Evolutionary conservation across 2,797 vertebrate genomes (phyloP).

Genomic region (Pseudochaenichthys georgianus): DNA sequence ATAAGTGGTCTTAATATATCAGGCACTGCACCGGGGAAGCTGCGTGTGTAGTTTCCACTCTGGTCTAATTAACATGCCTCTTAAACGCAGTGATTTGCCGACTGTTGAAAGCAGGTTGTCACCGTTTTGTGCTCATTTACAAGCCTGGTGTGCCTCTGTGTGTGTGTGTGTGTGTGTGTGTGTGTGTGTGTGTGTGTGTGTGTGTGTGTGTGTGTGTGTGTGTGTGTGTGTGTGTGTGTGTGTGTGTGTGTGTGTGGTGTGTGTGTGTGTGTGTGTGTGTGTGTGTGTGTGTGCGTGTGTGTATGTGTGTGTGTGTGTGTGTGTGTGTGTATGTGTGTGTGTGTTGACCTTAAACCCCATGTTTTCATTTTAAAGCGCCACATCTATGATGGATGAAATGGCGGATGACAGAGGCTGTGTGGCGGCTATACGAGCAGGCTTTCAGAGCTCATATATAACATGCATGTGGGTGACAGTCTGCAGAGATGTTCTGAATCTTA

Average conservation of each 20-base stretch:
- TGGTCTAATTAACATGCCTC: constrained; percentile 41
- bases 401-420: constrained; percentile 37
- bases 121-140: background rate
- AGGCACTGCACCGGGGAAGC: constrained; percentile 24
- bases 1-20: constrained; percentile 66
- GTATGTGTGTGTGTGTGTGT: background rate
- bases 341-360: constrained; percentile 28
- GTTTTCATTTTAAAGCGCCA: constrained; percentile 29
- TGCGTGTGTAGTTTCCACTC: constrained; percentile 47
- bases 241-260: background rate
- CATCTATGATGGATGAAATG: constrained; percentile 52
- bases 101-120: constrained; percentile 25
- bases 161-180: background rate
- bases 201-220: background rate
- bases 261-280: background rate
- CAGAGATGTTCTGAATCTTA: constrained; percentile 67
- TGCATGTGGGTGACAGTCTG: constrained; percentile 51
- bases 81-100: constrained; percentile 37
- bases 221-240: too few relatives aligned
- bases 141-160: background rate
- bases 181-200: background rate
- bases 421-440: constrained; percentile 47
- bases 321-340: background rate
- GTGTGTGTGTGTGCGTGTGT: background rate
- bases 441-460: constrained; percentile 55